Conservation (phyloP, 2,888 invertebrate species). For the Drosophila mettleri region DNA sequence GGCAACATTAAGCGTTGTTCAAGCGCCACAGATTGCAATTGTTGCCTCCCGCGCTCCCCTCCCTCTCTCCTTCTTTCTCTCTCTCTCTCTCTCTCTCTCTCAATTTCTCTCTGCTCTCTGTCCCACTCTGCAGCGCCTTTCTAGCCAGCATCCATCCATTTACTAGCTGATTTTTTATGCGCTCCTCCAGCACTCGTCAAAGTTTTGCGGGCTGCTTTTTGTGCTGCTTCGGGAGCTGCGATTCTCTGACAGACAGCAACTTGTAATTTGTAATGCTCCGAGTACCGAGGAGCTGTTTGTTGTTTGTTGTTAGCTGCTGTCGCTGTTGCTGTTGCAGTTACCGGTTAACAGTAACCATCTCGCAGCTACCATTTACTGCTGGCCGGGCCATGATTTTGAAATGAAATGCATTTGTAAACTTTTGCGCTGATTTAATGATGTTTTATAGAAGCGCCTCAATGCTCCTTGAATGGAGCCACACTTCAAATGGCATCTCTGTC, state of each 20-base stretch:
- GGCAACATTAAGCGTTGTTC: constrained; percentile 76
- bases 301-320: constrained; percentile 14
- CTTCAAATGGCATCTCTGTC: constrained; percentile 24
- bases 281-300: constrained; percentile 21
- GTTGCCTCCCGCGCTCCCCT: constrained; percentile 35
- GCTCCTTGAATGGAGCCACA: constrained; percentile 26
- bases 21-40: constrained; percentile 77
- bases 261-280: constrained; percentile 71
- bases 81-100: neutral
- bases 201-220: constrained; percentile 55
- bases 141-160: constrained; percentile 10
- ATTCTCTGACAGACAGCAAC: constrained; percentile 59
- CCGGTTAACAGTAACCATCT: constrained; percentile 40
- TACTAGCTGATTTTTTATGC: constrained; percentile 42
- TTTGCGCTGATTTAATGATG: constrained; percentile 72
- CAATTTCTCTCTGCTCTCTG: neutral
- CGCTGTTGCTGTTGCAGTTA: constrained; percentile 26
- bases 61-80: neutral
- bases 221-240: constrained; percentile 29
- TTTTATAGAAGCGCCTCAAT: constrained; percentile 45
- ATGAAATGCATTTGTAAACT: constrained; percentile 72
- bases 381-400: constrained; percentile 64
- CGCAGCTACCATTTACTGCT: constrained; percentile 17
- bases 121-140: neutral
- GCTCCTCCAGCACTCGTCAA: constrained; percentile 49